Conservation (phyloP, 2,113 vertebrate species). For the Isichthys henryi region DNA sequence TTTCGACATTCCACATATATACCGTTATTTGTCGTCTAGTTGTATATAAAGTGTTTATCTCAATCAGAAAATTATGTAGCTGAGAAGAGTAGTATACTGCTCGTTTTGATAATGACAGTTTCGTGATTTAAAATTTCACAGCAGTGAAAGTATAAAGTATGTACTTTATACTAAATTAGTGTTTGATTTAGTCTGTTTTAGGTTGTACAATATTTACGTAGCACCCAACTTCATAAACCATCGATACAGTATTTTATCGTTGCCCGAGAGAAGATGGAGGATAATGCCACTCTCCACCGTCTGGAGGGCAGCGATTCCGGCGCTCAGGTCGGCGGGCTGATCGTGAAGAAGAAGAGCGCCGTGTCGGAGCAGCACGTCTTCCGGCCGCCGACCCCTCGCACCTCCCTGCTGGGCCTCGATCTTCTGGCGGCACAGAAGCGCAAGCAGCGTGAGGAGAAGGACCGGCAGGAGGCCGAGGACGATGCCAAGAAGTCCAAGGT, state of each 20-base stretch:
- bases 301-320: constrained; percentile 69
- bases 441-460: constrained; percentile 76
- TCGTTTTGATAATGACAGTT: not conserved
- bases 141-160: no score
- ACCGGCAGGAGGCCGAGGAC: constrained; percentile 47
- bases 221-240: not conserved
- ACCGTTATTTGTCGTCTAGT: not conserved
- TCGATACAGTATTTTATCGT: not conserved
- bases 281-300: constrained; percentile 71
- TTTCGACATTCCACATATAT: not conserved
- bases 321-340: constrained; percentile 72
- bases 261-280: constrained; percentile 41
- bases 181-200: not conserved
- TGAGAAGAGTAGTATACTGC: not conserved
- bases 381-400: constrained; percentile 81
- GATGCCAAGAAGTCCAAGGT: constrained; percentile 66
- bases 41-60: not conserved
- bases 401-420: constrained; percentile 84
- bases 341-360: constrained; percentile 72
- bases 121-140: not conserved
- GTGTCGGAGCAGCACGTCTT: constrained; percentile 81
- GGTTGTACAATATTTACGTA: not conserved
- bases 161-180: no score
- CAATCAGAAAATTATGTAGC: not conserved
- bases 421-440: constrained; percentile 88